These are phyloP conservation scores for Paramisgurnus dabryanus DNA, from an alignment of 2,113 vertebrate species.

Conservation along the genomic window DNA sequence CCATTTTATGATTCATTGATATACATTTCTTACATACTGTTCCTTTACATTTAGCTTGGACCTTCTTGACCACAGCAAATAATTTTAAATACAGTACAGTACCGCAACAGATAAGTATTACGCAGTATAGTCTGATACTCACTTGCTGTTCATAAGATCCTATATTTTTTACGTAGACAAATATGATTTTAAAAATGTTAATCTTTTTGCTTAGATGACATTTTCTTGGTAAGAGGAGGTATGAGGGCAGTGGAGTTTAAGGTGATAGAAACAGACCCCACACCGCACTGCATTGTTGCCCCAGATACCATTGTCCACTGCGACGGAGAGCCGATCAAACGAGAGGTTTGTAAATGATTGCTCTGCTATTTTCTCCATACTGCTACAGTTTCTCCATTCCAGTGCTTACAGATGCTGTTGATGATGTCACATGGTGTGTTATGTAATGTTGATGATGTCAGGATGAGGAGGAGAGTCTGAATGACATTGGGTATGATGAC, in stretches of 20 bases:
- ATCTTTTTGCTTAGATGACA: conserved; percentile 58
- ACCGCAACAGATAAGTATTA: too few species aligned
- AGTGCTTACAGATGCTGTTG: not conserved
- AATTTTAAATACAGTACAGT: too few species aligned
- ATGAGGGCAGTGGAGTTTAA: conserved; percentile 72
- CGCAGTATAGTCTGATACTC: too few species aligned
- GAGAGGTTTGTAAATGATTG: conserved; percentile 53
- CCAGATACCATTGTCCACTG: conserved; percentile 69
- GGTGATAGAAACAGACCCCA: conserved; percentile 67
- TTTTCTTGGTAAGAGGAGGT: conserved; percentile 66
- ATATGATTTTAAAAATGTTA: too few species aligned
- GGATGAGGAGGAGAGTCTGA: conserved; percentile 70
- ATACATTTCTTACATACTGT: too few species aligned
- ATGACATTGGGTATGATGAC: conserved; percentile 69
- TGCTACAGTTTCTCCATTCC: not conserved
- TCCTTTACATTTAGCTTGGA: too few species aligned
- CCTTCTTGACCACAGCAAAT: too few species aligned
- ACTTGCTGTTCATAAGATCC: too few species aligned
- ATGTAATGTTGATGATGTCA: conserved; percentile 38
- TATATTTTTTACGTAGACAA: too few species aligned
- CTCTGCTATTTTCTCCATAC: not conserved
- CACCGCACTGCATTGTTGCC: conserved; percentile 67
- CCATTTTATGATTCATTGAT: too few species aligned
- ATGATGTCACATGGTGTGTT: not conserved
- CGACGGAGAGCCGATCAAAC: conserved; percentile 69